Evolutionary conservation across 2,888 invertebrate genomes (phyloP).

Genomic region (Catocala fraxini): DNA sequence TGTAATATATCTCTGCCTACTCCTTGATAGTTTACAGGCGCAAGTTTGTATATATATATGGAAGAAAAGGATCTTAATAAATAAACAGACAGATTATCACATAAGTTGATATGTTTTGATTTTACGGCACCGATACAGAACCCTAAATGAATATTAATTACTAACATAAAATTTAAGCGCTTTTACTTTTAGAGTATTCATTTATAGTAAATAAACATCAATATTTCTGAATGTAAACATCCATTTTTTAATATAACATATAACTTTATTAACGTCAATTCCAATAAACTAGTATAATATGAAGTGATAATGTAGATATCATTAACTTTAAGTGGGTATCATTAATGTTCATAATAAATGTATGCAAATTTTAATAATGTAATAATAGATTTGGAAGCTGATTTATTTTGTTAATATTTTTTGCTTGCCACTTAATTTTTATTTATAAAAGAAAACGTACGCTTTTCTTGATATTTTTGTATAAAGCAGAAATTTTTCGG

Average conservation of each 20-base stretch:
- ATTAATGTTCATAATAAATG: slow-evolving; percentile 5
- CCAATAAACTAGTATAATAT: not conserved
- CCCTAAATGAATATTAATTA: too few species aligned
- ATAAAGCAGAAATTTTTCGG: too few species aligned
- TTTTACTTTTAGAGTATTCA: too few species aligned
- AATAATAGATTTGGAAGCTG: slow-evolving; percentile 7
- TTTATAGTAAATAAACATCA: not conserved
- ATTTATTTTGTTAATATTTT: slow-evolving; percentile 4
- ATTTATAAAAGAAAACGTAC: not conserved
- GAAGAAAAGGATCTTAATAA: too few species aligned
- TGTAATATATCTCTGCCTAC: too few species aligned
- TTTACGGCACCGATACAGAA: too few species aligned
- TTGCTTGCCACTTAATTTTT: not conserved
- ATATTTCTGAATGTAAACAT: not conserved
- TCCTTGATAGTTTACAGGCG: too few species aligned
- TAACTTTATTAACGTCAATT: slow-evolving; percentile 2
- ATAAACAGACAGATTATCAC: too few species aligned
- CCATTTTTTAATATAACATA: not conserved
- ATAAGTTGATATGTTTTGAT: too few species aligned
- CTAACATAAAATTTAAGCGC: too few species aligned
- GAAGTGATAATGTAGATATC: slow-evolving; percentile 8
- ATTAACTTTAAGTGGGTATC: slow-evolving; percentile 7
- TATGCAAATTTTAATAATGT: slow-evolving; percentile 9
- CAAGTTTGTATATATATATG: too few species aligned
- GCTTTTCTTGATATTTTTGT: too few species aligned